Base-by-base conservation (phyloP, 2,797 vertebrate genomes). In the Glossophaga mutica region DNA sequence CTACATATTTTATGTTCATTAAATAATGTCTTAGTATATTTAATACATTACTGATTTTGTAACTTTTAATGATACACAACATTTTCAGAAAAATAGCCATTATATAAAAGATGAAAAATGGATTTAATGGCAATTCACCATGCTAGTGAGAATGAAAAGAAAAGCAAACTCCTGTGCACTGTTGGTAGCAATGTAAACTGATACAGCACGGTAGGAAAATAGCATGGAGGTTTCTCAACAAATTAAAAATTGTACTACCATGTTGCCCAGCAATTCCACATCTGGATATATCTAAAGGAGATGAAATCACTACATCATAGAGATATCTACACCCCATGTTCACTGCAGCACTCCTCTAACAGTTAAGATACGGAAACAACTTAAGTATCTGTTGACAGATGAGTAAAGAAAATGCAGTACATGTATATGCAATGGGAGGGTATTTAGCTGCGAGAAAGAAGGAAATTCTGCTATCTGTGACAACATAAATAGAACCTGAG, bases 31-130 rank as follows among this genome's bases (percentile, higher is more conserved):
- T 22, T 78, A 44, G 0, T 44, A 16, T 68, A 14, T 26, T 81
- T 22, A 95, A 95, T 95, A 87, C 83, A 83, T 57, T 34, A n/a
- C 4, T 94, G 1, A 70, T n/a, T 92, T 62, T 86, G 48, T 71
- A 77, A 55, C 92, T 83, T 34, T 87, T 73, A 50, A 87, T 67
- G 6, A 82, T 34, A 55, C 1, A 16, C 3, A 62, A 3, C 3
- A 77, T n/a, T 79, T 92, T 87, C 42, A 95, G 50, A 94, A 92
- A 71, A 2, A 76, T 0, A 57, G 14, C 4, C 19, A 39, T 76
- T 84, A 29, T 59, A 57, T 82, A 26, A 85, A 94, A 91, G 19
- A 84, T 37, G 32, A 90, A 2, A 67, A 90, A 52, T 50, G 12
- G 70, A 70, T 55, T 57, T 87, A 22, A 70, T 26, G 16, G 9